phyloP scores from a whole-genome alignment of 2,797 vertebrate species.

The Chloroceryle inda region DNA sequence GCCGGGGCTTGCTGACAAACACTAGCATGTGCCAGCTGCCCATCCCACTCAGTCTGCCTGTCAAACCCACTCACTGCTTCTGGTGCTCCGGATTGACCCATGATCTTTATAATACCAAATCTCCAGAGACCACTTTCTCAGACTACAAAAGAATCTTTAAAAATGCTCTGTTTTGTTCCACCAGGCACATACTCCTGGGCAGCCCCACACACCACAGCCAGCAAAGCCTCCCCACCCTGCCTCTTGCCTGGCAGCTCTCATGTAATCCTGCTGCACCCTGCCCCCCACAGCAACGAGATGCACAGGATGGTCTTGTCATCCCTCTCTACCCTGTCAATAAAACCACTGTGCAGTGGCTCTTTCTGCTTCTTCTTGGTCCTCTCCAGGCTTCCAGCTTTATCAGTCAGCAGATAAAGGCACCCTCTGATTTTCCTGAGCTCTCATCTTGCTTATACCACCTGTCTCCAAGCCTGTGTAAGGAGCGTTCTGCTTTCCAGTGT shows the following conservation, averaged over 20 bases:
- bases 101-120: background rate
- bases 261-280: fast-evolving
- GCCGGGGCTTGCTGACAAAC: background rate
- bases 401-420: background rate
- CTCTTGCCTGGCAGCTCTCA: background rate
- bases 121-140: background rate
- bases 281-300: background rate
- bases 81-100: background rate
- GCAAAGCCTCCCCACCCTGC: background rate
- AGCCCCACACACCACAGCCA: fast-evolving
- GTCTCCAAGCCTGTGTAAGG: background rate
- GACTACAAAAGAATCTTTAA: background rate
- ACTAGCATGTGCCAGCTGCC: background rate
- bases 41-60: background rate
- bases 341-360: background rate
- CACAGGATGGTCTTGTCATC: fast-evolving
- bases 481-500: background rate
- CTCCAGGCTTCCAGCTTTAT: background rate
- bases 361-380: background rate
- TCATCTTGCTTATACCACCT: background rate
- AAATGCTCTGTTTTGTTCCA: fast-evolving
- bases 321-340: background rate
- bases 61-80: background rate
- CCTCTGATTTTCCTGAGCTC: background rate
- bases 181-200: fast-evolving